Evolutionary conservation across 2,113 vertebrate species (phyloP), one percentile per base, ranked within the genome.

Genomic region (Peromyscus polionotus): DNA sequence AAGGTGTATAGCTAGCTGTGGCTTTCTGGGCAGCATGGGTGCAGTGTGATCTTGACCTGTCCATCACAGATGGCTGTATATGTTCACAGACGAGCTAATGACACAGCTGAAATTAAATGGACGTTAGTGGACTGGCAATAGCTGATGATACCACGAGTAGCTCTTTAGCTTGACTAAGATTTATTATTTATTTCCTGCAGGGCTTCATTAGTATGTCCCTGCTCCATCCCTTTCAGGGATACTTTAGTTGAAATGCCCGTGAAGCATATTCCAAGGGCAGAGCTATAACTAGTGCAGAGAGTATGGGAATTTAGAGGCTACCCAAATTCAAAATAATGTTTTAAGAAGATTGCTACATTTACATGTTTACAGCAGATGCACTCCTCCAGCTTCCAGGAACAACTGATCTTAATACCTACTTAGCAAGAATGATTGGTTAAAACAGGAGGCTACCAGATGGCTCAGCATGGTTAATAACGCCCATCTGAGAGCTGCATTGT

Each of bases 371-470:
- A 65, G 67, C 88, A 63, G 36, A 63, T 76, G 28, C 16, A 31
- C 59, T 86, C 76, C 70, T 76, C 73, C 85, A 33, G 80, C 89
- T 94, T 90, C 12, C 13, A 73, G 77, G 83, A 86, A 77, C 72
- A 87, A 89, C 48, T 76, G 85, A 77, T 96, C 76, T 94, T 89
- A 89, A 96, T 86, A 77, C 54, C 57, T 92, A 26, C 95, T 93
- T 85, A 96, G 95, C 86, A 96, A 77, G 95, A 91, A 22, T n/a
- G 90, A 84, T 68, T 59, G 91, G 80, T 86, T 95, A 17, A 54
- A 80, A 57, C 75, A 72, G 88, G 94, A 88, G 77, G 76, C 85
- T 36, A 87, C 75, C 94, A 93, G 97, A 95, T 95, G 96, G 91
- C 24, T 65, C 42, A 12, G 57, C 76, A 16, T 75, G 65, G 95